phyloP scores from a whole-genome alignment of 2,888 invertebrate species.

The Drosophila melanosoma region DNA sequence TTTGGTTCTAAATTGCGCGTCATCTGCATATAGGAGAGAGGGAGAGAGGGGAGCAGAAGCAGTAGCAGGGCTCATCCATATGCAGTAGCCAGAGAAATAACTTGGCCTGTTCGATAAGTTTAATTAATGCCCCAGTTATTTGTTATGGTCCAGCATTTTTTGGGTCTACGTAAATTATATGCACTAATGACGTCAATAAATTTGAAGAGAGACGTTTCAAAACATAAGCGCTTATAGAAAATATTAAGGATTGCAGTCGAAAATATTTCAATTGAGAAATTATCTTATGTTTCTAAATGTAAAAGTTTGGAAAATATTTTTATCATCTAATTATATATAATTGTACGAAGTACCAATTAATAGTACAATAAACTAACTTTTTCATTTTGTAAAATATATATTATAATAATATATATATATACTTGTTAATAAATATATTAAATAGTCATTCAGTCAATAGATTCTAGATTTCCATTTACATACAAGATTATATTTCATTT shows the following conservation, averaged over 20 bases:
- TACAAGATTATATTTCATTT: not conserved
- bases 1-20: slow-evolving; percentile 44
- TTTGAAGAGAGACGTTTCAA: slow-evolving; percentile 10
- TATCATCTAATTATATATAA: not conserved
- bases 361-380: not conserved
- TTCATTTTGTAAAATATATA: not conserved
- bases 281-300: not conserved
- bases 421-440: not conserved
- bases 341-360: not conserved
- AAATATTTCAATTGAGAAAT: not conserved
- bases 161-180: slow-evolving; percentile 32
- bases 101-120: slow-evolving; percentile 47
- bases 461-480: too few species aligned
- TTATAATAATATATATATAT: not conserved
- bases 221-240: not conserved
- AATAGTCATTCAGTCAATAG: not conserved
- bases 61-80: slow-evolving; percentile 23
- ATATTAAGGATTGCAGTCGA: not conserved
- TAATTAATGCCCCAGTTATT: slow-evolving; percentile 61
- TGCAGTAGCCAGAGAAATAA: slow-evolving; percentile 14
- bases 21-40: slow-evolving; percentile 20
- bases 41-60: not conserved
- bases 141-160: slow-evolving; percentile 32
- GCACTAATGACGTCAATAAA: slow-evolving; percentile 54
- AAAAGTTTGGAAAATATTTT: not conserved